These are phyloP conservation scores for Danio albolineatus DNA, from an alignment of 2,797 vertebrate genomes.

Conservation along the genomic window DNA sequence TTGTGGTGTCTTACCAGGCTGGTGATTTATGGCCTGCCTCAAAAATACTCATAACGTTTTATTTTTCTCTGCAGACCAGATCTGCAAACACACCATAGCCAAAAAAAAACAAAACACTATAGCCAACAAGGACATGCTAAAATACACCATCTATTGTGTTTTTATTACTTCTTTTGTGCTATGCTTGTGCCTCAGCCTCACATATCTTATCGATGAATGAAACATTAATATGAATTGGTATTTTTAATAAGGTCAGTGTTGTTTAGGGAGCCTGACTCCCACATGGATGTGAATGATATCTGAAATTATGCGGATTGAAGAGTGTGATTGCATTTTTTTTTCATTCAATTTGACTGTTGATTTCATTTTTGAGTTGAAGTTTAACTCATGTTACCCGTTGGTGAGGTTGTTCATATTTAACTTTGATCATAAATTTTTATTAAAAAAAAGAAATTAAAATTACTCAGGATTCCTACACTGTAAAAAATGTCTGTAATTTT, in stretches of 20 bases:
- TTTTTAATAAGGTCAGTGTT: constrained; percentile 2
- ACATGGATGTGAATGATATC: background rate
- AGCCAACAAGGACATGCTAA: background rate
- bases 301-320: background rate
- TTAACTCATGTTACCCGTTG: no score
- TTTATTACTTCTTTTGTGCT: background rate
- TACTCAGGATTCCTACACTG: no score
- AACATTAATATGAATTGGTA: background rate
- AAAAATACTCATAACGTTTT: constrained; percentile 25
- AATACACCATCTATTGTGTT: background rate
- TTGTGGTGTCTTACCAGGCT: background rate
- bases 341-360: no score
- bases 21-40: constrained; percentile 21
- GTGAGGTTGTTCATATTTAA: no score
- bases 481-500: no score
- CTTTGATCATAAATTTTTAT: no score
- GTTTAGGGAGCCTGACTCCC: background rate
- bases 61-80: constrained; percentile 10
- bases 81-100: constrained; percentile 10
- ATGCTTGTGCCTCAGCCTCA: background rate
- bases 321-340: background rate
- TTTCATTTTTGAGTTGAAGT: no score
- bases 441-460: no score
- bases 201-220: background rate
- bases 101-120: background rate